Percentiles rank a stretch among this genome's conserved stretches.
Evolutionary conservation across 2,888 invertebrate species (phyloP).

Genomic region (Merodon equestris): DNA sequence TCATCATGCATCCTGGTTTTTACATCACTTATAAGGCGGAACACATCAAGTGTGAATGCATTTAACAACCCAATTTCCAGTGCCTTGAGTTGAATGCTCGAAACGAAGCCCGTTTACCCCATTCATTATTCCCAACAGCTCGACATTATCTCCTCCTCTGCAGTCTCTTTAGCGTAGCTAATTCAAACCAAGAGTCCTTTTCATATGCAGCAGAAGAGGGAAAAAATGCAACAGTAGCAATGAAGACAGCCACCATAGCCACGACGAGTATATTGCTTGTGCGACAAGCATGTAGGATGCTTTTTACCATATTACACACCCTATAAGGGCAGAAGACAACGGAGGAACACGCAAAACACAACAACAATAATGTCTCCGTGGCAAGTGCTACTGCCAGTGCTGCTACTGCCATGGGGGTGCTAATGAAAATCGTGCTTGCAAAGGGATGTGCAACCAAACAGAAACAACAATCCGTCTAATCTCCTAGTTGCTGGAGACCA

Average conservation of each 20-base stretch:
- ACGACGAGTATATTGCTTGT: constrained; percentile 58
- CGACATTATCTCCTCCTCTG: constrained; percentile 41
- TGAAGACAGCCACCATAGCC: constrained; percentile 32
- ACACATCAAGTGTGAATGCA: constrained; percentile 21
- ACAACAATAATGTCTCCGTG: constrained; percentile 43
- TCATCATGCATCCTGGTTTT: constrained; percentile 2
- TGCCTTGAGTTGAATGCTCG: constrained; percentile 62
- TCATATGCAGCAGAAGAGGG: constrained; percentile 45
- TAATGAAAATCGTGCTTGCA: constrained; percentile 67
- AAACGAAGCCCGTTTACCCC: constrained; percentile 49
- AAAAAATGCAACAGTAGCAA: constrained; percentile 63
- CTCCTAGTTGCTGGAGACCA: constrained; percentile 62
- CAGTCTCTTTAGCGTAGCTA: constrained; percentile 62
- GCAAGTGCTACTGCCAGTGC: constrained; percentile 23
- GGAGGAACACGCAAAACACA: not conserved
- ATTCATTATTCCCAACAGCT: constrained; percentile 59
- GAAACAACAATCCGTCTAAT: constrained; percentile 69
- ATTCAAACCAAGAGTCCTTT: constrained; percentile 63
- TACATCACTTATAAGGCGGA: not conserved
- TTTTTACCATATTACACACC: constrained; percentile 61
- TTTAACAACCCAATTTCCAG: constrained; percentile 63
- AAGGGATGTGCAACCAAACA: constrained; percentile 66
- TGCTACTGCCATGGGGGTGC: constrained; percentile 54
- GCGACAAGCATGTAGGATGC: constrained; percentile 53
- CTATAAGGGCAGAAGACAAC: too few relatives aligned